Conservation (phyloP, 2,113 vertebrate species). For the Glaucidium brasilianum region DNA sequence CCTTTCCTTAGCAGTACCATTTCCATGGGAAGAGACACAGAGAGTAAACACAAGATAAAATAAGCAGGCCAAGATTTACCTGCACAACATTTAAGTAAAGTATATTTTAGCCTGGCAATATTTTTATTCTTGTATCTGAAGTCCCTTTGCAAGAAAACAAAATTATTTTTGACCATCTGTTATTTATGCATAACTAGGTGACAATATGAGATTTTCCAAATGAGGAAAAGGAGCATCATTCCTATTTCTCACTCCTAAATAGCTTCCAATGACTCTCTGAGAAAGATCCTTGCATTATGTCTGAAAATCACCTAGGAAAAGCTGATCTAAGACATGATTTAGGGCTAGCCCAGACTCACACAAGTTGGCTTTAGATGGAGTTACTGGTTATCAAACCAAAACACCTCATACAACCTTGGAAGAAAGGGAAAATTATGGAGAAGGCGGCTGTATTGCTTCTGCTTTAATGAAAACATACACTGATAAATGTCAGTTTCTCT, state of each 20-base stretch:
- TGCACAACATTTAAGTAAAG: background rate
- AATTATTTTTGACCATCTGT: background rate
- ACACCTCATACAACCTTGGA: background rate
- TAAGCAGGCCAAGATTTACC: background rate
- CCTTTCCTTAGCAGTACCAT: background rate
- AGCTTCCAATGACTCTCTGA: background rate
- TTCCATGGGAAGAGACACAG: accelerated
- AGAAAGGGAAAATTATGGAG: background rate
- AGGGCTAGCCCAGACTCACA: background rate
- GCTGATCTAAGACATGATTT: background rate
- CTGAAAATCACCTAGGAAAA: background rate
- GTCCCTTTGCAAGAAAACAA: background rate
- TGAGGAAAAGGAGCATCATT: background rate
- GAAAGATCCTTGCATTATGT: background rate
- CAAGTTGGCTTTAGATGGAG: background rate
- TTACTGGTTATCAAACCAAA: background rate
- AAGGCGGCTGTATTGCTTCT: background rate
- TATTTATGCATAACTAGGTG: background rate
- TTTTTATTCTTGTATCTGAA: background rate
- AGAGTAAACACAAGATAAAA: background rate
- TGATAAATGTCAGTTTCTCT: background rate
- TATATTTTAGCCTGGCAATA: background rate
- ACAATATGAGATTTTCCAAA: background rate
- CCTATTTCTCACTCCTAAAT: background rate
- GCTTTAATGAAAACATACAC: background rate